These are phyloP conservation scores for Eupithecia insigniata DNA, from an alignment of 2,888 invertebrate genomes.

Conservation along the genomic window DNA sequence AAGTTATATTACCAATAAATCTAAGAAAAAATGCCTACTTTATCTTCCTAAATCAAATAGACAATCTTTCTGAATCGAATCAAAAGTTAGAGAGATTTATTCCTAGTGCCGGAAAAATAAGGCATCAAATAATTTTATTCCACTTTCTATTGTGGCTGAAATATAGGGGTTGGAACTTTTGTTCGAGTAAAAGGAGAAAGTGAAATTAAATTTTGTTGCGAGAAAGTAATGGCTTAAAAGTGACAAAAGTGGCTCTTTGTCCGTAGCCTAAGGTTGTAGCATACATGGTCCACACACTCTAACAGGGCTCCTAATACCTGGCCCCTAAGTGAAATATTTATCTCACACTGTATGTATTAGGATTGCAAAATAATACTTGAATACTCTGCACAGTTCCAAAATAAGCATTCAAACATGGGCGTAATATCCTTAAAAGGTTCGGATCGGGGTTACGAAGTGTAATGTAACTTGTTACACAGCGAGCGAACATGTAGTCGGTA, in stretches of 20 bases:
- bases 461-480: too few relatives aligned
- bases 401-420: too few relatives aligned
- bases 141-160: constrained; percentile 40
- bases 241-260: constrained; percentile 29
- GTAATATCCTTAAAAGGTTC: too few relatives aligned
- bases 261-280: background rate
- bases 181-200: constrained; percentile 39
- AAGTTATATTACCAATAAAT: constrained; percentile 25
- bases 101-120: constrained; percentile 40
- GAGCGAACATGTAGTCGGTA: too few relatives aligned
- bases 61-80: constrained; percentile 43
- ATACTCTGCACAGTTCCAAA: background rate
- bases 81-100: constrained; percentile 49
- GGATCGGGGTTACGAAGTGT: too few relatives aligned
- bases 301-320: too few relatives aligned
- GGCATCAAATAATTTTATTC: constrained; percentile 43
- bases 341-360: too few relatives aligned
- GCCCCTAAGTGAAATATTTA: too few relatives aligned
- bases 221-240: constrained; percentile 28
- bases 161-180: constrained; percentile 43
- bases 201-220: constrained; percentile 43
- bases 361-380: too few relatives aligned
- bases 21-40: constrained; percentile 23
- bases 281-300: background rate
- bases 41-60: constrained; percentile 43